Conservation (phyloP, 2,888 invertebrate genomes). For the Lithophane semibrunnea region DNA sequence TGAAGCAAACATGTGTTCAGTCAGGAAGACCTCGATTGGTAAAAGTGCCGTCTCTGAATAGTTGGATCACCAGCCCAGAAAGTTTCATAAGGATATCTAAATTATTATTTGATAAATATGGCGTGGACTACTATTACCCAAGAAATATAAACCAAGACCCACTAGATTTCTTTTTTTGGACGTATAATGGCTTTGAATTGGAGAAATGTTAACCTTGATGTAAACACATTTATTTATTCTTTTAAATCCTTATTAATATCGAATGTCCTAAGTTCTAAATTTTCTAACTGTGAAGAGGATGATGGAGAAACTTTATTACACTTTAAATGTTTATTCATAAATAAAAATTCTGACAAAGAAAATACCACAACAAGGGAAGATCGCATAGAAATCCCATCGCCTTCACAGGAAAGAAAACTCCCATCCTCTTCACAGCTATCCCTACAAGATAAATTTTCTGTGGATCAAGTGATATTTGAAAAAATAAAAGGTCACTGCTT, state of each 20-base stretch:
- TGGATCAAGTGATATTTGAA: conserved; percentile 1
- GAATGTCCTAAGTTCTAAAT: conserved; percentile 31
- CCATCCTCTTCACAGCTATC: background rate
- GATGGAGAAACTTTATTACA: no score
- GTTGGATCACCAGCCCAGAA: conserved; percentile 42
- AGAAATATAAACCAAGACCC: conserved; percentile 62
- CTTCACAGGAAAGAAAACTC: no score
- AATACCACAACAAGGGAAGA: no score
- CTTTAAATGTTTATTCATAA: no score
- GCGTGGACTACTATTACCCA: conserved; percentile 55
- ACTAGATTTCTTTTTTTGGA: conserved; percentile 64
- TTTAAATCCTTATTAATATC: conserved; percentile 47
- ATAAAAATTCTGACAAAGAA: no score
- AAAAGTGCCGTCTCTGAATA: no score
- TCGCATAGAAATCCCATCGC: no score
- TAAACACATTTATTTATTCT: conserved; percentile 52
- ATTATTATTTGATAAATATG: conserved; percentile 51
- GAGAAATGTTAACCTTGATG: conserved; percentile 60
- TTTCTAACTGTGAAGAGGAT: conserved; percentile 32
- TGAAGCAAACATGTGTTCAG: no score
- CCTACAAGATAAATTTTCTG: background rate
- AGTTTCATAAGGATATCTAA: conserved; percentile 60
- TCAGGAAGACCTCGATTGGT: no score
- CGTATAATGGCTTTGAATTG: conserved; percentile 60
- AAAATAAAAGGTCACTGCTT: conserved; percentile 12